phyloP scores from a whole-genome alignment of 2,113 vertebrate species.

The Edolisoma coerulescens region DNA sequence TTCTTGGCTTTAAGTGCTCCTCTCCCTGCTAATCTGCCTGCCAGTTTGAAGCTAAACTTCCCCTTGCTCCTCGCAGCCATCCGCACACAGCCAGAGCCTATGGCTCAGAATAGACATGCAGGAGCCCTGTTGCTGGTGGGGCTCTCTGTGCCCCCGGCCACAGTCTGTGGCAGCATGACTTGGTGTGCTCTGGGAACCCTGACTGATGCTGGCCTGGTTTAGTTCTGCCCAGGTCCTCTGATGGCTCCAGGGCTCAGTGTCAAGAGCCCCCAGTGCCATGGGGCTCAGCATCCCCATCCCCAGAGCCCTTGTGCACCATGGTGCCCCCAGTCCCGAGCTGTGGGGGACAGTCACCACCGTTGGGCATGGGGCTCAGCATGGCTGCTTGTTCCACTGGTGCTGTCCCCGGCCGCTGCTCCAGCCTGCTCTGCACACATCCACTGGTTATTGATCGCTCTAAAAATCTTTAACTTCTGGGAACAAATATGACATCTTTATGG shows the following conservation, averaged over 20 bases:
- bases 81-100: not conserved
- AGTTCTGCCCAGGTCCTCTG: not conserved
- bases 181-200: not conserved
- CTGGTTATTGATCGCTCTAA: conserved; percentile 43
- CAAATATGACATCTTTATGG: conserved; percentile 52
- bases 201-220: not conserved
- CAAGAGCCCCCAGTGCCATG: not conserved
- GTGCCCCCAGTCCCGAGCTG: fast-evolving
- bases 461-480: conserved; percentile 63
- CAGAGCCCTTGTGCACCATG: fast-evolving
- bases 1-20: not conserved
- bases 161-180: not conserved
- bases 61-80: not conserved
- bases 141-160: fast-evolving
- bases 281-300: not conserved
- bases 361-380: fast-evolving
- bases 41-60: not conserved
- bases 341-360: not conserved
- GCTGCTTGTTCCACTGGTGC: not conserved
- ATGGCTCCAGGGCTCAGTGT: not conserved
- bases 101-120: fast-evolving
- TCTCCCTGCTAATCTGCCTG: not conserved
- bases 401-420: not conserved
- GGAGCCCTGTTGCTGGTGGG: fast-evolving
- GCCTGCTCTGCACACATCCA: not conserved